These are phyloP conservation scores for Crotalus viridis DNA, from an alignment of 2,113 vertebrate genomes.

Conservation along the genomic window DNA sequence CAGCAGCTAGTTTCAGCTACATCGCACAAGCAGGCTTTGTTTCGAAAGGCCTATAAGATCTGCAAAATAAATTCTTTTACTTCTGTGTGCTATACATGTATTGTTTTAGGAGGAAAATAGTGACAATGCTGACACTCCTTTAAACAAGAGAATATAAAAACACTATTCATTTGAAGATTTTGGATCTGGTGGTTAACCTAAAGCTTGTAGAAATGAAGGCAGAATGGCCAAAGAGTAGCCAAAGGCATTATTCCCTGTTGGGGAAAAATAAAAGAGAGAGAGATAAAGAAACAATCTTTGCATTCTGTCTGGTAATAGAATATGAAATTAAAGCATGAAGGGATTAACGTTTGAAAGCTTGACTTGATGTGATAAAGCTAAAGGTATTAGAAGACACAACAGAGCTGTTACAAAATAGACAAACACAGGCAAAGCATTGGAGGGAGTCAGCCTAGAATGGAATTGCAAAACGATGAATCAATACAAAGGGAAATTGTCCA, in stretches of 20 bases:
- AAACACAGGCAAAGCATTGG: conserved; percentile 81
- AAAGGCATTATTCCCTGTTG: conserved; percentile 55
- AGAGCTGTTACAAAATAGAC: conserved; percentile 79
- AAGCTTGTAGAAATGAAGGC: conserved; percentile 44
- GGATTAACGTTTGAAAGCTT: conserved; percentile 82
- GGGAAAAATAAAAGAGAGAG: not conserved
- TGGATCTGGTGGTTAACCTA: conserved; percentile 49
- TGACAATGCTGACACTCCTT: conserved; percentile 15
- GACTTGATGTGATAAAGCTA: conserved; percentile 78
- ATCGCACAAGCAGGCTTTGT: conserved; percentile 23
- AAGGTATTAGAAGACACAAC: conserved; percentile 78
- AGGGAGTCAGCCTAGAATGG: conserved; percentile 80
- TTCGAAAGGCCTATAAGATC: not conserved
- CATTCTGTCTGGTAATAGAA: conserved; percentile 80
- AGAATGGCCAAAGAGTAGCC: conserved; percentile 50
- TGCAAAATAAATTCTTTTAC: not conserved
- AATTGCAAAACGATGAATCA: conserved; percentile 90
- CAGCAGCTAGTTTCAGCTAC: not conserved
- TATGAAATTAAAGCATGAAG: conserved; percentile 81
- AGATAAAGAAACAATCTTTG: conserved; percentile 56
- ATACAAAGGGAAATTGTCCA: conserved; percentile 80
- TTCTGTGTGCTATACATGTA: conserved; percentile 15
- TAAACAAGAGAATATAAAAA: conserved; percentile 25
- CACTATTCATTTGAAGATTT: conserved; percentile 36
- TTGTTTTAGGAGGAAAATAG: conserved; percentile 26